phyloP scores from a whole-genome alignment of 1,140 invertebrate species.

The Cotesia vestalis region DNA sequence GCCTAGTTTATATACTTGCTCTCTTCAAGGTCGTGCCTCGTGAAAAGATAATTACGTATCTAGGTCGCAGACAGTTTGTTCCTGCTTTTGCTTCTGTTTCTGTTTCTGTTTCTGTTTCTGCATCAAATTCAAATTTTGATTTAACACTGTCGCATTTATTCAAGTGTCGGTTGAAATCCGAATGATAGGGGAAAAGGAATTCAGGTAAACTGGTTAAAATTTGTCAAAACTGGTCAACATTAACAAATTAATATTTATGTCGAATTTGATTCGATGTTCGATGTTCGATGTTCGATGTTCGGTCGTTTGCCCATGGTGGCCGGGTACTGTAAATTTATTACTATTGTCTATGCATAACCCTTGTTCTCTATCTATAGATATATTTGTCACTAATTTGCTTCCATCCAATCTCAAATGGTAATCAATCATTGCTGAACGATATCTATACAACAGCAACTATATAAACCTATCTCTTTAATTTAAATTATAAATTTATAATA shows the following conservation, averaged over 20 bases:
- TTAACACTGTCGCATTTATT: not conserved
- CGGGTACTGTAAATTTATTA: constrained; percentile 38
- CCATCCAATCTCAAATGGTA: constrained; percentile 20
- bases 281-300: too few relatives aligned
- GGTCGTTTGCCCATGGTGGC: constrained; percentile 37
- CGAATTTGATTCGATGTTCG: constrained; percentile 8
- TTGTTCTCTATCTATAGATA: not conserved
- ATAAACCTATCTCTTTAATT: too few relatives aligned
- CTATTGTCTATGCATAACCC: constrained; percentile 10
- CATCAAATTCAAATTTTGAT: too few relatives aligned
- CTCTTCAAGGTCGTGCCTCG: constrained; percentile 52
- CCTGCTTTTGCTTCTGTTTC: constrained; percentile 5
- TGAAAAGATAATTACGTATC: constrained; percentile 59
- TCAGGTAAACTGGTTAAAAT: too few relatives aligned
- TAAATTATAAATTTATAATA: too few relatives aligned
- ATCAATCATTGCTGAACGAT: not conserved
- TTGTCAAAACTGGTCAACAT: too few relatives aligned
- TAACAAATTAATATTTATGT: too few relatives aligned
- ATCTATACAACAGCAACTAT: too few relatives aligned
- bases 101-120: not conserved
- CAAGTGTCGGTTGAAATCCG: not conserved
- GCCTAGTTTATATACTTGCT: constrained; percentile 54
- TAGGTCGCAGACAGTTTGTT: constrained; percentile 53
- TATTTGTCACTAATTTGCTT: too few relatives aligned
- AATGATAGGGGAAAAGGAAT: too few relatives aligned